phyloP scores from a whole-genome alignment of 2,113 vertebrate genomes.

The Gallinago paraguaiae region DNA sequence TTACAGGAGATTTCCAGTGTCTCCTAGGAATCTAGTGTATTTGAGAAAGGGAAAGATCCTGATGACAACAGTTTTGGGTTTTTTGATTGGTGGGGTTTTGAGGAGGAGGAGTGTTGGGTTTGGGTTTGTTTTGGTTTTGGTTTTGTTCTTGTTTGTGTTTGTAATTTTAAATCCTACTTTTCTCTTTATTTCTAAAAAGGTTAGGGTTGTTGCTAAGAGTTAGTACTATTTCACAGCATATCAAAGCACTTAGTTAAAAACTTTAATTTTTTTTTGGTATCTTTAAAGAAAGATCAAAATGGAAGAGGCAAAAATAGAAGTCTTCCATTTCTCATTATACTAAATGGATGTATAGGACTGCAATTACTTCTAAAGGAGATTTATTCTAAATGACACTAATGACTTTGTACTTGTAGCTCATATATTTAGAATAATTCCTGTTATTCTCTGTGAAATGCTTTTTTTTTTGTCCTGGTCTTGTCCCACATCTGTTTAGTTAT shows the following conservation, averaged over 20 bases:
- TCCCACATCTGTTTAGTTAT: neutral
- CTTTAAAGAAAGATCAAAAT: neutral
- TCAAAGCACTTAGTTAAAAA: neutral
- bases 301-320: neutral
- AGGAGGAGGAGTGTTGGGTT: rapidly evolving
- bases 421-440: neutral
- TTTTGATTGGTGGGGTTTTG: neutral
- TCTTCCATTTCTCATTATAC: neutral
- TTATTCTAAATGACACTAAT: neutral
- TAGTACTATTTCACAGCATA: neutral
- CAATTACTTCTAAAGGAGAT: neutral
- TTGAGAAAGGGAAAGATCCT: rapidly evolving
- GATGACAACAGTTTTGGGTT: rapidly evolving
- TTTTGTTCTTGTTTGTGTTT: neutral
- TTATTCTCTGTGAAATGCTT: neutral
- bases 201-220: rapidly evolving
- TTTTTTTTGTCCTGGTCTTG: neutral
- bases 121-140: rapidly evolving
- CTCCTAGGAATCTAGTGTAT: neutral
- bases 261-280: rapidly evolving
- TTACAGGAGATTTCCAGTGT: neutral
- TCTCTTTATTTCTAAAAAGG: neutral
- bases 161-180: neutral
- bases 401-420: neutral
- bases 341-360: neutral